phyloP scores from a whole-genome alignment of 2,888 invertebrate genomes.

The Cataglyphis albicans region DNA sequence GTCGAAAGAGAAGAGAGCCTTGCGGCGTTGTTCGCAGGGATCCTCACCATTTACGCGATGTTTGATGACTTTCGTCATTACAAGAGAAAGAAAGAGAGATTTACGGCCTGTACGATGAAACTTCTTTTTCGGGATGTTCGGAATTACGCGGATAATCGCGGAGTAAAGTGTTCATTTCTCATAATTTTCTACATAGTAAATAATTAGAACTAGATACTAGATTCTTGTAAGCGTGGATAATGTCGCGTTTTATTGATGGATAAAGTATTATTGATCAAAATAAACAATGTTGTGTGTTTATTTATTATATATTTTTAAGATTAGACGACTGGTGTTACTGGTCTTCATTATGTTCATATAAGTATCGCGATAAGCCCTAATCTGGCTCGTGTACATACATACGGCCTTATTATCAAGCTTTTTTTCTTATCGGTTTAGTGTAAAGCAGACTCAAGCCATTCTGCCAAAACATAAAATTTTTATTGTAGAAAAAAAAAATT shows the following conservation, averaged over 20 bases:
- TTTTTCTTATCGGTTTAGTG: constrained; percentile 47
- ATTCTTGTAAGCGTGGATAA: background rate
- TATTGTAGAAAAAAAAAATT: background rate
- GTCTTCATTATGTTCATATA: constrained; percentile 52
- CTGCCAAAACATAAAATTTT: constrained; percentile 43
- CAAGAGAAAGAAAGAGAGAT: constrained; percentile 11
- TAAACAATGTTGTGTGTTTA: background rate
- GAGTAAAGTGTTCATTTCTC: background rate
- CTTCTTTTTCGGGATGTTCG: background rate
- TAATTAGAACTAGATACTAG: background rate
- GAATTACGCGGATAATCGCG: constrained; percentile 4
- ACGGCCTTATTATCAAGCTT: constrained; percentile 39
- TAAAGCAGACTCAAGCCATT: constrained; percentile 20
- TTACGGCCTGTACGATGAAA: constrained; percentile 18
- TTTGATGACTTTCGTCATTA: constrained; percentile 54
- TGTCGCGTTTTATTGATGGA: constrained; percentile 5
- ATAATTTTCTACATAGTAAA: constrained; percentile 5
- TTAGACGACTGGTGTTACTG: constrained; percentile 34
- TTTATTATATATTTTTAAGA: constrained; percentile 28
- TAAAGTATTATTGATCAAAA: background rate
- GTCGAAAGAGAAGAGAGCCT: constrained; percentile 56
- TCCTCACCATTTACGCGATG: constrained; percentile 48
- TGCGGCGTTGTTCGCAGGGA: constrained; percentile 43
- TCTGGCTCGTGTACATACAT: constrained; percentile 25
- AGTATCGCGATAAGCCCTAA: constrained; percentile 53